These are phyloP conservation scores for Micromys minutus DNA, from an alignment of 2,113 vertebrate species.

Conservation along the genomic window DNA sequence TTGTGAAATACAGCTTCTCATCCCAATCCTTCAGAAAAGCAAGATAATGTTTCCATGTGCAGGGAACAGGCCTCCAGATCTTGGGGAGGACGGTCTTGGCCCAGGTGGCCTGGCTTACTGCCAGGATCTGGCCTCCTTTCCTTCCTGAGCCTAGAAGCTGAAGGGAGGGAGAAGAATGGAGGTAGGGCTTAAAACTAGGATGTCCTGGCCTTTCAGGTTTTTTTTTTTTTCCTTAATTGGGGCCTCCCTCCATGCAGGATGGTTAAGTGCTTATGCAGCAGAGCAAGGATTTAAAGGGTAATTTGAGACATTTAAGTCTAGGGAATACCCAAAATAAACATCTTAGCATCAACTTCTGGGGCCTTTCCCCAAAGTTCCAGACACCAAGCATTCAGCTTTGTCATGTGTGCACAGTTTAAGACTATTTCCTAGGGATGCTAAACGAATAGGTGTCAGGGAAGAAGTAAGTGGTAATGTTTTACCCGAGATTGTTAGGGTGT, in stretches of 20 bases:
- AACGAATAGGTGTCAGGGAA: slow-evolving; percentile 27
- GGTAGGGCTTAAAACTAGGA: slow-evolving; percentile 32
- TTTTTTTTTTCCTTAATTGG: slow-evolving; percentile 27
- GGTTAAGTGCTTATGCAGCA: slow-evolving; percentile 64
- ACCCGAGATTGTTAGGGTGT: neutral
- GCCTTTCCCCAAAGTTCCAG: neutral
- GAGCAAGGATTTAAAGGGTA: slow-evolving; percentile 60
- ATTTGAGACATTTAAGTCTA: slow-evolving; percentile 66
- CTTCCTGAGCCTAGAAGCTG: slow-evolving; percentile 31
- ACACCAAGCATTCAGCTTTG: neutral
- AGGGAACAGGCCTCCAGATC: slow-evolving; percentile 44
- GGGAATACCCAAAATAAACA: slow-evolving; percentile 65
- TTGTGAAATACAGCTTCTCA: slow-evolving; percentile 65
- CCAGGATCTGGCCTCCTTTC: slow-evolving; percentile 40
- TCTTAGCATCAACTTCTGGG: slow-evolving; percentile 50
- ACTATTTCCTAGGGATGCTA: slow-evolving; percentile 55
- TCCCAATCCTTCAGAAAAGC: slow-evolving; percentile 60
- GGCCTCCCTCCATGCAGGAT: slow-evolving; percentile 6
- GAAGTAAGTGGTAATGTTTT: neutral
- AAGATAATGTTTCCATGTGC: slow-evolving; percentile 47
- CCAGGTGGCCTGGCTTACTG: slow-evolving; percentile 33
- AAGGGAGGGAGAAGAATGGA: slow-evolving; percentile 51
- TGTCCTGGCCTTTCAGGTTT: slow-evolving; percentile 59
- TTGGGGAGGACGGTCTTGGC: slow-evolving; percentile 57
- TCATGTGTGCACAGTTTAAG: neutral